phyloP scores from a whole-genome alignment of 2,797 vertebrate genomes.

The Myripristis murdjan region DNA sequence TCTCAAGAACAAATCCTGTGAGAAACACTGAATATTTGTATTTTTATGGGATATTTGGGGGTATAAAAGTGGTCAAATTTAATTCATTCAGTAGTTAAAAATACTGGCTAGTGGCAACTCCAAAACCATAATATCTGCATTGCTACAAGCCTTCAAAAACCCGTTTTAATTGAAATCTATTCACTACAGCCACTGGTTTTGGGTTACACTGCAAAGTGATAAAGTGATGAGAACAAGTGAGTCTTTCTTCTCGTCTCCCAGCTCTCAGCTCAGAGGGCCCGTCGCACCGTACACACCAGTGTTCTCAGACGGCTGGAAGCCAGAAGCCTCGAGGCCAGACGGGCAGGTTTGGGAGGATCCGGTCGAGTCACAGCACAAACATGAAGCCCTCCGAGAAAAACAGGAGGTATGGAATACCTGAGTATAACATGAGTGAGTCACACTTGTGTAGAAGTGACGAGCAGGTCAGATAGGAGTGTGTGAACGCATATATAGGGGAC shows the following conservation, averaged over 20 bases:
- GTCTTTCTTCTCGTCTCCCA: slow-evolving; percentile 32
- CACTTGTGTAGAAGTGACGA: slow-evolving; percentile 1
- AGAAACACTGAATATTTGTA: too few species aligned
- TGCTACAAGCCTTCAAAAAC: too few species aligned
- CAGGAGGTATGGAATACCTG: slow-evolving; percentile 75
- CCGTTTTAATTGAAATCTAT: too few species aligned
- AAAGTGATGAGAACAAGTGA: not conserved
- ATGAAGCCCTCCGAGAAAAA: slow-evolving; percentile 82
- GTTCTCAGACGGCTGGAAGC: slow-evolving; percentile 90
- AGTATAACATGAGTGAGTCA: not conserved
- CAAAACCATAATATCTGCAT: too few species aligned
- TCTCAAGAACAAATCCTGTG: too few species aligned
- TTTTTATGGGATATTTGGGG: too few species aligned
- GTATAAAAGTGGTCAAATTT: too few species aligned
- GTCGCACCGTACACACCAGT: slow-evolving; percentile 82
- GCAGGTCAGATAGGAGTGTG: not conserved
- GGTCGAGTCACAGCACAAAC: slow-evolving; percentile 89
- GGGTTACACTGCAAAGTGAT: slow-evolving; percentile 16
- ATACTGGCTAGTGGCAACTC: too few species aligned
- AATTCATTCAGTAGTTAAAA: too few species aligned
- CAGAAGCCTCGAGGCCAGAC: slow-evolving; percentile 74
- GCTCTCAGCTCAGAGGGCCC: slow-evolving; percentile 84
- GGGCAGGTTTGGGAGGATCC: slow-evolving; percentile 90
- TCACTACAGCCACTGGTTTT: not conserved
- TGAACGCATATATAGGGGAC: slow-evolving; percentile 6